These are phyloP conservation scores for Limnodromus scolopaceus DNA, from an alignment of 2,797 vertebrate species.

Conservation along the genomic window DNA sequence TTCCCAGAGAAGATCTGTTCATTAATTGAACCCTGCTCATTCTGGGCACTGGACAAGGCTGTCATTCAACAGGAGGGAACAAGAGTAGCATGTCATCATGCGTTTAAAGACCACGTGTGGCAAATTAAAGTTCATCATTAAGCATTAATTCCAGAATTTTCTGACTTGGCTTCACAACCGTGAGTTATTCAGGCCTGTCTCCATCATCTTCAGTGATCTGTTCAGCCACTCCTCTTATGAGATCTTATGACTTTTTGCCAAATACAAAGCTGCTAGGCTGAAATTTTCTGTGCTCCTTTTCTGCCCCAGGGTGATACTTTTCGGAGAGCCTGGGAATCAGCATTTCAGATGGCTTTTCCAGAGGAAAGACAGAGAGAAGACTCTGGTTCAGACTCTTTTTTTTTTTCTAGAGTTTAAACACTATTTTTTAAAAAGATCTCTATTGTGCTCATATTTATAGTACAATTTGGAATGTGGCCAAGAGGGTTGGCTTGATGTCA, in stretches of 20 bases:
- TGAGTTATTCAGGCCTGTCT: neutral
- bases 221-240: accelerated
- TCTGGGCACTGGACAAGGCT: neutral
- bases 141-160: neutral
- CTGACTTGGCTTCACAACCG: neutral
- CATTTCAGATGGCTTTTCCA: neutral
- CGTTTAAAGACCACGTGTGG: neutral
- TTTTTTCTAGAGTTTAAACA: neutral
- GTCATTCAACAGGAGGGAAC: neutral
- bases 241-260: neutral
- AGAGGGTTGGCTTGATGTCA: neutral
- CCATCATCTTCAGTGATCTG: accelerated
- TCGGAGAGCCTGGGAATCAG: neutral
- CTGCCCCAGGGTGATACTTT: neutral
- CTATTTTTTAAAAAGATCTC: neutral
- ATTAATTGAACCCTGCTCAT: neutral
- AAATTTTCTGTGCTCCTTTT: neutral
- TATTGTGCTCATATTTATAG: neutral
- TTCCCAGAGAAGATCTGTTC: neutral
- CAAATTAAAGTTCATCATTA: neutral
- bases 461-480: neutral
- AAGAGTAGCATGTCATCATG: neutral
- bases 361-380: neutral
- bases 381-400: neutral
- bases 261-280: neutral